Percentiles rank a stretch among this genome's conserved stretches.
phyloP scores from a whole-genome alignment of 2,113 vertebrate species.

The Tetrax tetrax region DNA sequence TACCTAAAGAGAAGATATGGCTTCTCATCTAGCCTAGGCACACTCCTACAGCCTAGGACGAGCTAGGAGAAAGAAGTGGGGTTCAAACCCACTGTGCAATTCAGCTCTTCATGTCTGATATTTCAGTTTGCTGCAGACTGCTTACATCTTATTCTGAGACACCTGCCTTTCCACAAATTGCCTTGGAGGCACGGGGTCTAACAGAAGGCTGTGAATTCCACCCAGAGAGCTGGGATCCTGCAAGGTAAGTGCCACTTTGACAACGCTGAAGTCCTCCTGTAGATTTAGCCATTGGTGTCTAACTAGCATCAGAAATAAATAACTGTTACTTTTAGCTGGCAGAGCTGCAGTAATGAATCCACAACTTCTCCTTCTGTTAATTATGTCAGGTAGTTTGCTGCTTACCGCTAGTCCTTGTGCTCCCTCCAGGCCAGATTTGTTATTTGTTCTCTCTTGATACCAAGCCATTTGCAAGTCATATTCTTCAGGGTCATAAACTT shows the following conservation, averaged over 20 bases:
- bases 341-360: constrained; percentile 1
- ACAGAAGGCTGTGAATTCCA: not conserved
- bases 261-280: not conserved
- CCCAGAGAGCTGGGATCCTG: not conserved
- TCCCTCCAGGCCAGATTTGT: not conserved
- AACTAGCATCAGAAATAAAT: not conserved
- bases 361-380: not conserved
- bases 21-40: not conserved
- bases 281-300: not conserved
- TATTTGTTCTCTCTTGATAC: not conserved
- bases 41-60: not conserved
- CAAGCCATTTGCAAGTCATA: constrained; percentile 5
- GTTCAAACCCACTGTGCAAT: not conserved
- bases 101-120: not conserved
- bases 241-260: not conserved
- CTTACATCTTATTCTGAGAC: not conserved
- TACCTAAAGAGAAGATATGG: not conserved
- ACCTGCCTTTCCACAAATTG: not conserved
- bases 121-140: not conserved
- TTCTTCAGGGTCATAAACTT: constrained; percentile 28
- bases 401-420: not conserved
- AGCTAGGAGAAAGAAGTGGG: not conserved
- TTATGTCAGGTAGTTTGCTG: not conserved
- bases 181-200: not conserved
- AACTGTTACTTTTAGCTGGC: not conserved